Percentiles rank a stretch among this genome's conserved stretches.
Conservation (phyloP, 2,797 vertebrate genomes). For the Parauchenoglanis ngamensis region DNA sequence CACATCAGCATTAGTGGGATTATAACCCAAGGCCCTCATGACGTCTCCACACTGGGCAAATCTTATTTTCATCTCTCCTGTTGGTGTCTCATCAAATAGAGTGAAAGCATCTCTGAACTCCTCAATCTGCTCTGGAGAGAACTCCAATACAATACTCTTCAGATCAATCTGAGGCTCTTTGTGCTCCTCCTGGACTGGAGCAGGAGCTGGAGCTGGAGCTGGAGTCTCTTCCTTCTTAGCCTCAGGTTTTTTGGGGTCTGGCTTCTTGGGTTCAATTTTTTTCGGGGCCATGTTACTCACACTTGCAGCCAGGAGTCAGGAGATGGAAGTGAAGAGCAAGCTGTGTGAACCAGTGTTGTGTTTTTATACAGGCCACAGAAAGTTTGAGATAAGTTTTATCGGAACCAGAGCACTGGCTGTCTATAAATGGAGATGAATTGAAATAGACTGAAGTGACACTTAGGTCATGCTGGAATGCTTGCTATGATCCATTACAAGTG, state of each 20-base stretch:
- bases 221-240: slow-evolving; percentile 69
- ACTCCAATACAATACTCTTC: slow-evolving; percentile 81
- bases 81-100: slow-evolving; percentile 86
- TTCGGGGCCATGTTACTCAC: slow-evolving; percentile 73
- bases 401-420: slow-evolving; percentile 24
- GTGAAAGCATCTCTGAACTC: slow-evolving; percentile 95
- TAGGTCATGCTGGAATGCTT: slow-evolving; percentile 32
- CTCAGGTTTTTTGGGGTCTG: slow-evolving; percentile 68
- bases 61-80: slow-evolving; percentile 90
- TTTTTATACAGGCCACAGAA: slow-evolving; percentile 52
- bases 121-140: slow-evolving; percentile 72
- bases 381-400: slow-evolving; percentile 52
- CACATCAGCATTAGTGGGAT: slow-evolving; percentile 92
- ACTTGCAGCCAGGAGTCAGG: neutral
- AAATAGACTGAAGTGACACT: slow-evolving; percentile 52
- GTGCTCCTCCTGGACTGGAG: slow-evolving; percentile 65
- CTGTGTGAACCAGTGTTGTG: neutral
- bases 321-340: slow-evolving; percentile 5
- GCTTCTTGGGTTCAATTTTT: slow-evolving; percentile 78
- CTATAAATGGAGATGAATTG: slow-evolving; percentile 61
- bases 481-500: neutral
- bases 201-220: slow-evolving; percentile 63
- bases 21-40: slow-evolving; percentile 90
- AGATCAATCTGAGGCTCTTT: slow-evolving; percentile 82
- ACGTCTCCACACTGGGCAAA: slow-evolving; percentile 90